A percentile compares a stretch with the other conserved stretches of the same genome.
phyloP scores from a whole-genome alignment of 1,140 invertebrate species.

The Pachyrhynchus sulphureomaculatus region DNA sequence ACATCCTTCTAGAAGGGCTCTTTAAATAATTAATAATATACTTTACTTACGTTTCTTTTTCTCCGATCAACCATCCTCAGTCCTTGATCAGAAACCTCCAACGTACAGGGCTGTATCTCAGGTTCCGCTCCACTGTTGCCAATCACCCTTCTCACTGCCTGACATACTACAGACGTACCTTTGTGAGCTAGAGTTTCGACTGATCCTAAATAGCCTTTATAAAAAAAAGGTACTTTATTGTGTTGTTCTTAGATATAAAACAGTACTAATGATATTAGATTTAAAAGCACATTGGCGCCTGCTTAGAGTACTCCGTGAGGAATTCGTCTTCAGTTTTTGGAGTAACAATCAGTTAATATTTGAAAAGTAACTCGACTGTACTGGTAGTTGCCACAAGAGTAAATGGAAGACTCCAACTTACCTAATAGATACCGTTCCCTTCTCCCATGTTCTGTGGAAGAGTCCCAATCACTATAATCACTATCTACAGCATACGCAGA shows the following conservation, averaged over 20 bases:
- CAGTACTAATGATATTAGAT: too few species aligned
- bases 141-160: constrained; percentile 81
- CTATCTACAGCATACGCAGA: constrained; percentile 95
- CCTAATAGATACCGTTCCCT: constrained; percentile 85
- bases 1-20: too few species aligned
- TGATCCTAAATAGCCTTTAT: constrained; percentile 82
- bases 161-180: constrained; percentile 84
- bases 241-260: neutral
- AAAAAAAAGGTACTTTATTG: neutral
- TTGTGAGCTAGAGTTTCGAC: constrained; percentile 94
- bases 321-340: too few species aligned
- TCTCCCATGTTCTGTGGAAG: constrained; percentile 79
- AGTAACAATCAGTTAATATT: too few species aligned
- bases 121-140: constrained; percentile 67
- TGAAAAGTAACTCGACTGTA: too few species aligned
- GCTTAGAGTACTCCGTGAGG: too few species aligned
- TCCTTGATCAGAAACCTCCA: constrained; percentile 94
- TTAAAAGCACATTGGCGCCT: too few species aligned
- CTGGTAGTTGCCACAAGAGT: too few species aligned
- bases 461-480: constrained; percentile 93
- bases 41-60: constrained; percentile 64
- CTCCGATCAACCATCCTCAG: constrained; percentile 90
- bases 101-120: constrained; percentile 74
- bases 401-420: neutral
- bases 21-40: too few species aligned